A percentile compares a stretch with the other conserved stretches of the same genome.
Conservation (phyloP, 2,797 vertebrate genomes). For the Ctenosaura bakeri region DNA sequence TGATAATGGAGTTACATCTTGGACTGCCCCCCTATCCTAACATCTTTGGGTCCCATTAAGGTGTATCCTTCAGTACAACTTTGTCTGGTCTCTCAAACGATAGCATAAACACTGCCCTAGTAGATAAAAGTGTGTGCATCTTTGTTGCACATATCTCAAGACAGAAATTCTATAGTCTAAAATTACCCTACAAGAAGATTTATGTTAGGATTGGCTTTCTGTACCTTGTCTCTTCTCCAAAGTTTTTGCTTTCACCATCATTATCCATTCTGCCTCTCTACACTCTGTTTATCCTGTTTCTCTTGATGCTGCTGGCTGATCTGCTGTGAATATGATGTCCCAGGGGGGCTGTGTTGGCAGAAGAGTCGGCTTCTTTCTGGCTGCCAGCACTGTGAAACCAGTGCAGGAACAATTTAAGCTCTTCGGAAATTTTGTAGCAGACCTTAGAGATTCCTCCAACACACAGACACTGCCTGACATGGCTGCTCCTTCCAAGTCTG, state of each 20-base stretch:
- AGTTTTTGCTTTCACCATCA: too few species aligned
- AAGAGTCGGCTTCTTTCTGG: neutral
- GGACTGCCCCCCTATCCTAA: neutral
- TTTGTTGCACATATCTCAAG: neutral
- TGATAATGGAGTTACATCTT: neutral
- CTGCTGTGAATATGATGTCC: neutral
- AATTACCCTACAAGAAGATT: neutral
- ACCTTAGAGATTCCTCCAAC: neutral
- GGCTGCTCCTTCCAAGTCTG: neutral
- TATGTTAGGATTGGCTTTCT: neutral
- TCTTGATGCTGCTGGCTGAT: neutral
- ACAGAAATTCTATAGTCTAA: neutral
- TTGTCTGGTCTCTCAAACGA: neutral
- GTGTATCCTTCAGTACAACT: neutral
- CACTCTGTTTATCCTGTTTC: neutral
- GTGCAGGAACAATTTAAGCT: neutral
- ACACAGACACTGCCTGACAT: neutral
- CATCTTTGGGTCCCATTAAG: neutral
- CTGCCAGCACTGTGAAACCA: neutral
- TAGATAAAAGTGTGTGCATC: neutral
- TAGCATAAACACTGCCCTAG: neutral
- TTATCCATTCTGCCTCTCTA: neutral
- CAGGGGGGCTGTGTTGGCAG: neutral
- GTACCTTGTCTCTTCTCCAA: neutral
- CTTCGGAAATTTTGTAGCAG: neutral